Base-by-base conservation (phyloP, 2,113 vertebrate species). In the Megatriorchis doriae region DNA sequence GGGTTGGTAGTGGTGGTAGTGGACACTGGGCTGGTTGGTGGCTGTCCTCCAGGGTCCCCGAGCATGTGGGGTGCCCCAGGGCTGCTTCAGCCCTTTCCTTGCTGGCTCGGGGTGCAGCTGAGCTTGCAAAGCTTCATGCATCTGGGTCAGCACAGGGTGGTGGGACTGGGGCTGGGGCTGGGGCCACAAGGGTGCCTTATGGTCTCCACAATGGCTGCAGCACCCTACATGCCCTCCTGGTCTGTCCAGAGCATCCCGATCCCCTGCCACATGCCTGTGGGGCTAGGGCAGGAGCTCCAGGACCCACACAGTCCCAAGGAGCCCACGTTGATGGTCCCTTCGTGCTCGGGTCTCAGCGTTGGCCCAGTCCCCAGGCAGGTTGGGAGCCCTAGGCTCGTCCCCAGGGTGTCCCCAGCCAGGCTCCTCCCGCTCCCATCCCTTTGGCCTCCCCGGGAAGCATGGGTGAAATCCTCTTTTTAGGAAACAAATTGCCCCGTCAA, bases 371-470 rank as follows among this genome's bases (percentile, higher is more conserved):
- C 50, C 43, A 26, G 74, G 4, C 50, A 6, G 6, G 13, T 0
- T 59, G 48, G 38, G 8, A 78, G 38, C 42, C 58, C 70, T 45
- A 31, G 38, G 31, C 6, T 3, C 0, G 5, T 63, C n/a, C 70
- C 48, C 23, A 0, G 2, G 21, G 12, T 73, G 70, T 48, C 47
- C 34, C 34, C 65, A 36, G 53, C 26, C 8, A 3, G 15, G 21
- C 1, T 9, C 7, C 23, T 36, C 27, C 66, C 5, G 40, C 32
- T 73, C 40, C 38, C 23, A 20, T 18, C 18, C 31, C 38, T 34
- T 62, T 2, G 1, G 53, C 38, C 52, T 45, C 19, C 22, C 16
- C 0, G 1, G 36, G 9, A 26, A 55, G 6, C 1, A 0, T 0
- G 10, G 6, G 6, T 19, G 53, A 70, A 88, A 4, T 7, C 12